Evolutionary conservation across 1,140 invertebrate genomes (phyloP).

Genomic region (Argopecten irradians): DNA sequence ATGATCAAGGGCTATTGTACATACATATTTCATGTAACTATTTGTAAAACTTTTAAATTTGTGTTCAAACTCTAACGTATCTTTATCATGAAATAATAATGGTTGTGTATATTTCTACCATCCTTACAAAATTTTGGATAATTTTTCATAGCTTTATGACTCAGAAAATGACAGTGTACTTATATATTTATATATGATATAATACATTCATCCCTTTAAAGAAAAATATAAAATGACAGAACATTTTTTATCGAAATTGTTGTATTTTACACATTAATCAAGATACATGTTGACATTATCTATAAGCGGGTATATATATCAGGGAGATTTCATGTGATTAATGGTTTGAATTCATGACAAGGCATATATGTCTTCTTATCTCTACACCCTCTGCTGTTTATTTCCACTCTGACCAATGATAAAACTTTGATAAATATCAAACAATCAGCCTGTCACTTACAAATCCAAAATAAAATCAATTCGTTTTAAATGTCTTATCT

Average conservation of each 20-base stretch:
- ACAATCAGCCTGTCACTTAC: not conserved
- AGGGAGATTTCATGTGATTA: not conserved
- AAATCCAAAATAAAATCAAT: not conserved
- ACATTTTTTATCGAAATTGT: not conserved
- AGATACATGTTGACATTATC: not conserved
- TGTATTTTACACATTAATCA: not conserved
- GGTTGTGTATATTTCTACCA: too few species aligned
- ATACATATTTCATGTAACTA: too few species aligned
- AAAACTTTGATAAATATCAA: not conserved
- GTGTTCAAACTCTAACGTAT: too few species aligned
- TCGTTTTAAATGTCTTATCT: not conserved
- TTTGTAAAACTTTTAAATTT: too few species aligned
- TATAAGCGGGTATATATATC: not conserved
- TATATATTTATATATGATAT: too few species aligned
- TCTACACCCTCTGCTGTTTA: not conserved
- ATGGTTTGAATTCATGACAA: constrained; percentile 3
- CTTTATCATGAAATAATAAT: too few species aligned
- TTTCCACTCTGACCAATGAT: not conserved
- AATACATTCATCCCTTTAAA: not conserved
- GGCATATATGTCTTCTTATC: not conserved
- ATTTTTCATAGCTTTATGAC: too few species aligned
- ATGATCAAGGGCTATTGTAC: too few species aligned
- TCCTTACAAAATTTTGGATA: too few species aligned
- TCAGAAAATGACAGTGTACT: too few species aligned
- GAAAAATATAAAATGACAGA: not conserved